Evolutionary conservation across 2,888 invertebrate species (phyloP), one percentile per base, ranked within the genome.

Genomic region (Alviniconcha strummeri): DNA sequence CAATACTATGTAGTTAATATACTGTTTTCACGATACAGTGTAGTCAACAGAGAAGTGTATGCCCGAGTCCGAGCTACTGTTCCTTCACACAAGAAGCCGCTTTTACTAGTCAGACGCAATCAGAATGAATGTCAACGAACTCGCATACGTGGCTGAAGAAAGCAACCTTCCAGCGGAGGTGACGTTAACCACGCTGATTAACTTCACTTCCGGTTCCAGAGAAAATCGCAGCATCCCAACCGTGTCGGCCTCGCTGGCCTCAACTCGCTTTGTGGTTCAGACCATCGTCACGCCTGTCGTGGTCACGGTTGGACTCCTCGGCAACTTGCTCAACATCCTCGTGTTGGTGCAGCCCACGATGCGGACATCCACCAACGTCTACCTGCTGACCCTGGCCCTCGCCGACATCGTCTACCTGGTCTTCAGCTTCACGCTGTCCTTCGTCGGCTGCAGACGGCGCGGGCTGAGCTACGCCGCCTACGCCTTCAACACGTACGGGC

Each of bases 331-430:
- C 9, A 93, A 92, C 86, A 91, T 93, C 19, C 88, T 91, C 11
- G 93, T 93, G 11, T 87, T 93, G 36, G 89, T 91, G 6, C 90
- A 92, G 57, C 90, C 90, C 4, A 90, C 90, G 81, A 93, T 93
- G 93, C 86, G 90, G 60, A 90, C 89, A n/a, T 93, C 93, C 0
- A 93, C 93, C 9, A 93, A 93, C 85, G 89, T 91, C 85, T 97
- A 96, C 93, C 94, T 97, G 87, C 96, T 96, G 82, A 96, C 96
- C 0, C 93, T 97, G 88, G 96, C 96, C 76, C 94, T 96, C 85
- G 96, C 96, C 84, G 96, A 97, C 91, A 95, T 96, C 85, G 94
- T 96, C 84, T 96, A 96, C 93, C 94, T 96, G 84, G 93, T 96
- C 79, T 80, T 84, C 77, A 84, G 57, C 19, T 77, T 77, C 57